These are phyloP conservation scores for Microtus montanus DNA, from an alignment of 2,113 vertebrate genomes.

Conservation along the genomic window DNA sequence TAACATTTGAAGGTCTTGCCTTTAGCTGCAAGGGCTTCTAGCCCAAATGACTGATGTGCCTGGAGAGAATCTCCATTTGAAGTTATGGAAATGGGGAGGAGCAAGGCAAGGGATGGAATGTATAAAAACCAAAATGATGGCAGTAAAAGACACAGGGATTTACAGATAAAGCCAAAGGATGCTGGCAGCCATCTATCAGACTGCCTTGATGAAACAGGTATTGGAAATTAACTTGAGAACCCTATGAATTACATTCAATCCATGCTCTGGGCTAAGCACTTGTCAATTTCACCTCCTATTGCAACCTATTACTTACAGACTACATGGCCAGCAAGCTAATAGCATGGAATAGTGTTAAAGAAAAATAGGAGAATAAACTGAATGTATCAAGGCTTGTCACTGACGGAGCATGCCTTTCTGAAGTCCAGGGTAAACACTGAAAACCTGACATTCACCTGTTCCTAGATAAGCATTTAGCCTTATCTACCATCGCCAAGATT, in stretches of 20 bases:
- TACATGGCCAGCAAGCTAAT: slow-evolving; percentile 89
- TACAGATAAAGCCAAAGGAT: slow-evolving; percentile 85
- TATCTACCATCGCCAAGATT: slow-evolving; percentile 45
- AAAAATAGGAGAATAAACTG: slow-evolving; percentile 82
- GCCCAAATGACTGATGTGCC: slow-evolving; percentile 86
- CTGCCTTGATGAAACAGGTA: slow-evolving; percentile 88
- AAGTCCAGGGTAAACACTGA: slow-evolving; percentile 63
- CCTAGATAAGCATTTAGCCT: slow-evolving; percentile 69
- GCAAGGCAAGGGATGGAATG: slow-evolving; percentile 70
- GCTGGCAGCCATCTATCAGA: slow-evolving; percentile 86
- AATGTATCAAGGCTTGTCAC: slow-evolving; percentile 70
- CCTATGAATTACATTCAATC: slow-evolving; percentile 90
- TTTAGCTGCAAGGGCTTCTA: slow-evolving; percentile 84
- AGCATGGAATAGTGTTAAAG: slow-evolving; percentile 80
- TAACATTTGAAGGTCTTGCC: slow-evolving; percentile 90
- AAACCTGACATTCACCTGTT: slow-evolving; percentile 31
- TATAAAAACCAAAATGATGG: slow-evolving; percentile 73
- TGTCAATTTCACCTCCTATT: slow-evolving; percentile 90
- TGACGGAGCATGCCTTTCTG: slow-evolving; percentile 65
- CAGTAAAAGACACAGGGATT: slow-evolving; percentile 82
- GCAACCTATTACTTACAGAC: slow-evolving; percentile 90
- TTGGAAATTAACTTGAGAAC: slow-evolving; percentile 90
- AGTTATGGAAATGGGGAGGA: slow-evolving; percentile 84
- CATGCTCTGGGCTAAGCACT: slow-evolving; percentile 90
- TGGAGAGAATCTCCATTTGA: slow-evolving; percentile 80